Conservation (phyloP, 2,797 vertebrate genomes). For the Nothura maculosa region DNA sequence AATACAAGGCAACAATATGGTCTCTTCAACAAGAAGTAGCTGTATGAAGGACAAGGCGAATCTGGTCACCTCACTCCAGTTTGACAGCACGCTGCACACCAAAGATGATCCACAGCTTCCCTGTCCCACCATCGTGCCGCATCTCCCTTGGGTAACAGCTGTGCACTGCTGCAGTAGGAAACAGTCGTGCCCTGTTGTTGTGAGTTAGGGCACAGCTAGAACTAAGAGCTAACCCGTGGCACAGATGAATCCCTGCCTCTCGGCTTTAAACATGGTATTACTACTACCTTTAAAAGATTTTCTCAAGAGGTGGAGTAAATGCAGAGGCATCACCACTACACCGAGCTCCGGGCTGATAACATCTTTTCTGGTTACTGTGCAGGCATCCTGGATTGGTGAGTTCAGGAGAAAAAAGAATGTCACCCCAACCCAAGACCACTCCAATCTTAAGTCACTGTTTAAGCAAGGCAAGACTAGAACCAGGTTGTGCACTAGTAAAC, state of each 20-base stretch:
- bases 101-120: constrained; percentile 12
- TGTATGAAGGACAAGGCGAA: not conserved
- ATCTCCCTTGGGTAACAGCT: constrained; percentile 54
- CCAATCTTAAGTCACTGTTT: not conserved
- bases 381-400: not conserved
- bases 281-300: not conserved
- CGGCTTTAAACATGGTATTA: not conserved
- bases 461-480: not conserved
- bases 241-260: constrained; percentile 54
- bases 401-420: constrained; percentile 49
- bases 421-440: not conserved
- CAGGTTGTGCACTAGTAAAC: not conserved
- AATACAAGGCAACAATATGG: not conserved
- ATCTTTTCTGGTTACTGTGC: not conserved
- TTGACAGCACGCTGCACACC: rapidly evolving
- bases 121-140: not conserved
- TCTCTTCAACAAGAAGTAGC: not conserved
- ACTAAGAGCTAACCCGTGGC: constrained; percentile 68
- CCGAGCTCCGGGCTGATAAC: rapidly evolving
- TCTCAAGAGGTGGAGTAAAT: not conserved
- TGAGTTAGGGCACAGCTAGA: constrained; percentile 64
- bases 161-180: constrained; percentile 63
- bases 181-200: constrained; percentile 63
- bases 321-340: not conserved
- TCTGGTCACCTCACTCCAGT: not conserved